Evolutionary conservation across 1,140 invertebrate genomes (phyloP), one percentile per base, ranked within the genome.

Genomic region (Drosophila tsacasi): DNA sequence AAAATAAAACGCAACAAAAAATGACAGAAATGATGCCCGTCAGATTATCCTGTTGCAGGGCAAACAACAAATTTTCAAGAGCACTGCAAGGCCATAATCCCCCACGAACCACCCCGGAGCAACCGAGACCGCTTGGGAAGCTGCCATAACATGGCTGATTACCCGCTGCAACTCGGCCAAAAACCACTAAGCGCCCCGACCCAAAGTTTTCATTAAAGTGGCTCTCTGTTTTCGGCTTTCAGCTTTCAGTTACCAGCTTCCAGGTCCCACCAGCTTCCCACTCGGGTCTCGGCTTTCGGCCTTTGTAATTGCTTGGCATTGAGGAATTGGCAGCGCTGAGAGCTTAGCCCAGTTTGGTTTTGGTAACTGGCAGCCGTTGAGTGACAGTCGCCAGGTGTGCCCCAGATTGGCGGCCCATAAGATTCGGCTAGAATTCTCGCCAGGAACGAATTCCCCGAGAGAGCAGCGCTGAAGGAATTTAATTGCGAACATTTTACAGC

Each of bases 141-240:
- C 49, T 61, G 75, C 75, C 73, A 76, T 77, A 77, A 76, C 75
- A 77, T 60, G 63, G 73, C 74, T 68, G 63, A 77, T 76, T 77
- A 77, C 57, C 75, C 74, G 46, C 46, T 66, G 62, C 62, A 52
- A 75, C 49, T 75, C 54, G 63, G 63, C 63, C 63, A 47, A 71
- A 79, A 79, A 79, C 76, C 76, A 68, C 76, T 79, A 79, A 79
- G 67, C 76, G 66, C 75, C 57, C 75, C 37, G 27, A 62, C 55
- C 49, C 60, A 65, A 79, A 79, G 76, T 79, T 79, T 79, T 79
- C 76, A 73, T 79, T 79, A 79, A 79, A 79, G 76, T 72, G 76
- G 58, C 74, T 67, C 54, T 37, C 67, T 57, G 62, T 37, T 79
- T 72, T 79, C 46, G 75, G 66, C 66, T 76, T 79, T 78, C 35